Conservation (phyloP, 2,797 vertebrate genomes). For the Sciurus carolinensis region DNA sequence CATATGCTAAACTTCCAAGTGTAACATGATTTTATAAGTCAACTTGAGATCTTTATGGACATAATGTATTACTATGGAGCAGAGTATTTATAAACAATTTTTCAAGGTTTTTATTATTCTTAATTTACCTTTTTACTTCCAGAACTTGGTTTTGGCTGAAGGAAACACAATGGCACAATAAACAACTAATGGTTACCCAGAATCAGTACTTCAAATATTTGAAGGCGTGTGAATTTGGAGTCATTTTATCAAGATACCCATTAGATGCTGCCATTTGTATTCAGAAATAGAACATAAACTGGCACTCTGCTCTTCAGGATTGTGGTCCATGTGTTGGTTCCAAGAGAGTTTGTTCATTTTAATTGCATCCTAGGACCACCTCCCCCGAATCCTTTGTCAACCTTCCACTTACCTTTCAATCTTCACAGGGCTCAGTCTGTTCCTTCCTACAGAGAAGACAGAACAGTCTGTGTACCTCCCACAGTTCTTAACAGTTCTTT, state of each 20-base stretch:
- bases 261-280: not conserved
- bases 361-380: conserved; percentile 74
- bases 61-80: not conserved
- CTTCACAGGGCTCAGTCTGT: not conserved
- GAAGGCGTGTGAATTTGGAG: not conserved
- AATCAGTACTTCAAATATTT: conserved; percentile 5
- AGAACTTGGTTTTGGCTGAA: conserved; percentile 48
- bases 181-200: not conserved
- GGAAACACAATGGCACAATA: not conserved
- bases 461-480: not conserved
- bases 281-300: conserved; percentile 30
- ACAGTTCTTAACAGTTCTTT: conserved; percentile 37
- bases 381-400: conserved; percentile 21
- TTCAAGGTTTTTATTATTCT: not conserved
- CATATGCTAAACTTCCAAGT: conserved; percentile 42
- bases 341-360: conserved; percentile 64
- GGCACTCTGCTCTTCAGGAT: not conserved
- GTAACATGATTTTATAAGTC: conserved; percentile 59
- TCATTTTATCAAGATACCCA: not conserved
- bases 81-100: not conserved
- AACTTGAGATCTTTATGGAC: conserved; percentile 51
- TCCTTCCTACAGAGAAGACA: conserved; percentile 55
- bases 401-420: conserved; percentile 60
- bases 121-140: conserved; percentile 37
- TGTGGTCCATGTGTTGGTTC: not conserved